These are phyloP conservation scores for Habroteleia sp. DNA, from an alignment of 2,888 invertebrate species.

Conservation along the genomic window DNA sequence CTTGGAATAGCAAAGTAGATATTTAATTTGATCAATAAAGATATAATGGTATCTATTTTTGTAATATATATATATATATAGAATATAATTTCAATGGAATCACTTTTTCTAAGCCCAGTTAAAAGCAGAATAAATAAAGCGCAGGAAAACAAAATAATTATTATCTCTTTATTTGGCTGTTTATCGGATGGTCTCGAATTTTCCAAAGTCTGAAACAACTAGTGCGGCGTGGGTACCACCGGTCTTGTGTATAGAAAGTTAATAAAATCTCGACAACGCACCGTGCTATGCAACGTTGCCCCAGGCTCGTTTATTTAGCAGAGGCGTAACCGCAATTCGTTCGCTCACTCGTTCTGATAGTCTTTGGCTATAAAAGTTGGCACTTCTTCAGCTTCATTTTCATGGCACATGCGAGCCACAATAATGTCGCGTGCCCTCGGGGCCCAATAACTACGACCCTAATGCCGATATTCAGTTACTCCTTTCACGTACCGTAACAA, in stretches of 20 bases:
- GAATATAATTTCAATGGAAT: too few species aligned
- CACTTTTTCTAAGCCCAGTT: too few species aligned
- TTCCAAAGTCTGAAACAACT: constrained; percentile 48
- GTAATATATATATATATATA: too few species aligned
- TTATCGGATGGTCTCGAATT: constrained; percentile 70
- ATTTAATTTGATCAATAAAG: too few species aligned
- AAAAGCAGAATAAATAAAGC: constrained; percentile 42
- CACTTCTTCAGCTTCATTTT: constrained; percentile 73
- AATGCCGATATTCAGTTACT: constrained; percentile 63
- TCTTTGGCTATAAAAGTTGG: constrained; percentile 75
- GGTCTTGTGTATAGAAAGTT: constrained; percentile 79
- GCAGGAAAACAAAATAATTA: constrained; percentile 77
- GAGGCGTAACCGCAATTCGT: constrained; percentile 75
- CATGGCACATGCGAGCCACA: constrained; percentile 72
- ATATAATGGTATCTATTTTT: too few species aligned
- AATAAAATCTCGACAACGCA: constrained; percentile 80
- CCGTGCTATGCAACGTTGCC: constrained; percentile 67
- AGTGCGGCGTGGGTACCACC: constrained; percentile 54
- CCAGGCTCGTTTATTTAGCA: constrained; percentile 79
- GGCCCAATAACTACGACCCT: constrained; percentile 79
- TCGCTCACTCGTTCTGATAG: constrained; percentile 65
- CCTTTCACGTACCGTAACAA: constrained; percentile 57
- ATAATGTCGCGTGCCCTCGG: constrained; percentile 77
- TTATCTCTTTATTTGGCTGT: constrained; percentile 79
- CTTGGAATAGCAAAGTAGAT: too few species aligned